Conservation (phyloP, 2,113 vertebrate species). For the Eurypyga helias region DNA sequence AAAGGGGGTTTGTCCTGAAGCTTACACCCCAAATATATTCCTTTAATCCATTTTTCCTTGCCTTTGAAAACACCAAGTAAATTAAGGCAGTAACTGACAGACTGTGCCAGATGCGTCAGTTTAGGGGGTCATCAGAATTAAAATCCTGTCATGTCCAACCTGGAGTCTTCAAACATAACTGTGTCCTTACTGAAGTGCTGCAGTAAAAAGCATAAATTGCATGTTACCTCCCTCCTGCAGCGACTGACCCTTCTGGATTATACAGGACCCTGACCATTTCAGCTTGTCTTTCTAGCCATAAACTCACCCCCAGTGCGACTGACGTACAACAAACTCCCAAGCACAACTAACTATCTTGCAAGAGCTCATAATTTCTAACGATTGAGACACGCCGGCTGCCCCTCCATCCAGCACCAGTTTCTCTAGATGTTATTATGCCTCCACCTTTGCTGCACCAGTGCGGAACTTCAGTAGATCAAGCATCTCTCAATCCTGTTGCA, state of each 20-base stretch:
- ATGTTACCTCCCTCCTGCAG: not conserved
- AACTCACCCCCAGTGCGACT: not conserved
- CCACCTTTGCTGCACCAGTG: rapidly evolving
- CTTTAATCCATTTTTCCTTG: not conserved
- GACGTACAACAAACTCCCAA: not conserved
- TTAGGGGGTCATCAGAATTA: not conserved
- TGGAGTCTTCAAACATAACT: not conserved
- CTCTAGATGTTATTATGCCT: not conserved
- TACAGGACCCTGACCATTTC: not conserved
- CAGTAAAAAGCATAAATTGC: not conserved
- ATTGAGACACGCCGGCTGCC: not conserved
- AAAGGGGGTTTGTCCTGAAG: not conserved
- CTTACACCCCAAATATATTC: not conserved
- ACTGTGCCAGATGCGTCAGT: not conserved
- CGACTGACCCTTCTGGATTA: not conserved
- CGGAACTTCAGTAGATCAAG: not conserved
- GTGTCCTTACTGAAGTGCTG: not conserved
- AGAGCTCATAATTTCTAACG: not conserved
- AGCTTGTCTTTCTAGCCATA: not conserved
- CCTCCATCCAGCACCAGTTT: not conserved
- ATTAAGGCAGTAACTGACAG: not conserved
- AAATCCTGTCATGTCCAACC: not conserved
- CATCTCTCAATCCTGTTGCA: not conserved
- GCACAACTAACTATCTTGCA: not conserved
- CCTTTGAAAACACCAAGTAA: not conserved